Conservation (phyloP, 2,888 invertebrate genomes). For the Cancer borealis region DNA sequence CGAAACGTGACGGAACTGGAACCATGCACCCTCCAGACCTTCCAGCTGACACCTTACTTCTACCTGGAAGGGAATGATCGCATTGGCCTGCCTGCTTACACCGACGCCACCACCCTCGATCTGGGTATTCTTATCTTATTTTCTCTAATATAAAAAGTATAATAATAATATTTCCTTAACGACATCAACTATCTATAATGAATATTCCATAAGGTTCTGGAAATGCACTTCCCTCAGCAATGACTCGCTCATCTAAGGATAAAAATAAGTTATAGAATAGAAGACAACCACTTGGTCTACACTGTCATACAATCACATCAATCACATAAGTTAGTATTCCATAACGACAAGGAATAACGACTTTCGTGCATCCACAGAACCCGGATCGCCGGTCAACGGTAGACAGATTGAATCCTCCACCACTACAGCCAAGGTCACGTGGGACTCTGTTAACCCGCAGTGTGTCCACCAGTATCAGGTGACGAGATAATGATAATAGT, state of each 20-base stretch:
- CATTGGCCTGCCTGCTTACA: conserved; percentile 31
- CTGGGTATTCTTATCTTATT: conserved; percentile 15
- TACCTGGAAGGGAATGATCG: conserved; percentile 7
- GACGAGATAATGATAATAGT: background rate
- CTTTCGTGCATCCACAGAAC: conserved; percentile 33
- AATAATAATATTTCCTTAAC: background rate
- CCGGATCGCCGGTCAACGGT: conserved; percentile 53
- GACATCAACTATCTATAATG: background rate
- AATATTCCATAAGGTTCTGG: background rate
- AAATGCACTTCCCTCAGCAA: background rate
- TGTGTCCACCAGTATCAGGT: conserved; percentile 58
- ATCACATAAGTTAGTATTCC: background rate
- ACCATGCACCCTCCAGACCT: conserved; percentile 54
- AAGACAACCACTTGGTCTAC: background rate
- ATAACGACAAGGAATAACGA: background rate
- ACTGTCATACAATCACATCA: background rate
- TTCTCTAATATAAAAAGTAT: background rate
- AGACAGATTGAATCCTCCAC: background rate
- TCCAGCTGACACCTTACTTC: conserved; percentile 62
- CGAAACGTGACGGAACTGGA: conserved; percentile 63
- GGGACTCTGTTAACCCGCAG: background rate
- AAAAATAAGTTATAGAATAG: background rate
- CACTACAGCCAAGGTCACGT: conserved; percentile 31
- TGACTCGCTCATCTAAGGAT: background rate
- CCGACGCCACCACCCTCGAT: conserved; percentile 52